phyloP scores from a whole-genome alignment of 2,888 invertebrate genomes.

The Drosophila neutralis region DNA sequence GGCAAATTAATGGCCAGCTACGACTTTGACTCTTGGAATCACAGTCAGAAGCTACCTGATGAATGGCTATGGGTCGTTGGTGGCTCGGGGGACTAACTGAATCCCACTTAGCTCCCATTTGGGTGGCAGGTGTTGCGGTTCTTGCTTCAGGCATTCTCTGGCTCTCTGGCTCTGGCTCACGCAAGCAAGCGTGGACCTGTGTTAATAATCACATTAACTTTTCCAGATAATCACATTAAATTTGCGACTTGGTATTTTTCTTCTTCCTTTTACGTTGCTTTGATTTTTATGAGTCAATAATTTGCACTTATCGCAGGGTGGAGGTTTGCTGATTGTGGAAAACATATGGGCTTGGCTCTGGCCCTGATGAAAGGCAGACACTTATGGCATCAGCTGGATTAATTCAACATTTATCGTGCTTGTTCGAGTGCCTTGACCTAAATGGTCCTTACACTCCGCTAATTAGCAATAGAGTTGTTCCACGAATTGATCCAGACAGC shows the following conservation, averaged over 20 bases:
- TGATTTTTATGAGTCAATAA: constrained; percentile 70
- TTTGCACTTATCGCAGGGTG: constrained; percentile 22
- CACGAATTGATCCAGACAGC: constrained; percentile 8
- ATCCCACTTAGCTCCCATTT: neutral
- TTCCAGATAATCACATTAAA: constrained; percentile 74
- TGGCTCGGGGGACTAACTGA: neutral
- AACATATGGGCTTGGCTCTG: constrained; percentile 36
- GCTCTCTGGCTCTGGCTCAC: constrained; percentile 18
- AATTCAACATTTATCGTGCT: constrained; percentile 54
- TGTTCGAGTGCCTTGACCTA: constrained; percentile 57
- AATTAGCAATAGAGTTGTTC: constrained; percentile 38
- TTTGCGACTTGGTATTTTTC: constrained; percentile 45
- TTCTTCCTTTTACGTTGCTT: constrained; percentile 35
- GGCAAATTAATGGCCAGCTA: constrained; percentile 57
- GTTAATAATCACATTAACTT: constrained; percentile 78
- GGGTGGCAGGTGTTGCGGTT: constrained; percentile 26
- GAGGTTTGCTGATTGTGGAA: neutral
- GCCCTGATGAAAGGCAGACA: constrained; percentile 27
- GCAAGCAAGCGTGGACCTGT: constrained; percentile 42
- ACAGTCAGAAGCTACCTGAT: constrained; percentile 44
- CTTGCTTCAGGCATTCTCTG: constrained; percentile 2
- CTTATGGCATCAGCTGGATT: constrained; percentile 53
- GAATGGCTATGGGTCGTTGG: constrained; percentile 46
- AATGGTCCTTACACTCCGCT: constrained; percentile 43
- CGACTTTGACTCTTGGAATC: constrained; percentile 19